These are phyloP conservation scores for Mimas tiliae DNA, from an alignment of 2,888 invertebrate genomes.

Conservation along the genomic window DNA sequence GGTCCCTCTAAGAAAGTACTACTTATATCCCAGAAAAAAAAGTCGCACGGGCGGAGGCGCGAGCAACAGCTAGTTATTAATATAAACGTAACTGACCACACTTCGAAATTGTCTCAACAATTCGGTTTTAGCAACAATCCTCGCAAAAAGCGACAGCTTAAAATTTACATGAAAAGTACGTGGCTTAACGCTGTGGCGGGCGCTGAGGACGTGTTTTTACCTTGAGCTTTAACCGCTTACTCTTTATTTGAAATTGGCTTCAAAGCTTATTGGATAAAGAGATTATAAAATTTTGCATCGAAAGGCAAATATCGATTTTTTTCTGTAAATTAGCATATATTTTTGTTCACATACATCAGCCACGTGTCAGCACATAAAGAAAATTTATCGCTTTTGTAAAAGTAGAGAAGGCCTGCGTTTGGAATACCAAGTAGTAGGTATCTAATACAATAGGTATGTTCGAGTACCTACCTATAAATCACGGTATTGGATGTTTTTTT, in stretches of 20 bases:
- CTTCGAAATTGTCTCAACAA: conserved; percentile 57
- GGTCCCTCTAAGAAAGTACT: too few species aligned
- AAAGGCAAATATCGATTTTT: conserved; percentile 47
- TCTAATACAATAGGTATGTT: too few species aligned
- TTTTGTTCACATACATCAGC: neutral
- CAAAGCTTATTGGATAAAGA: conserved; percentile 63
- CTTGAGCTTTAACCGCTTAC: conserved; percentile 64
- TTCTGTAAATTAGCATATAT: conserved; percentile 31
- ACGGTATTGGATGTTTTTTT: too few species aligned
- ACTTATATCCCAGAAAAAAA: too few species aligned
- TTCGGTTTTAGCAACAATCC: conserved; percentile 58
- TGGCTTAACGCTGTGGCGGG: conserved; percentile 54
- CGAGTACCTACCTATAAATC: too few species aligned
- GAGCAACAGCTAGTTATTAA: too few species aligned
- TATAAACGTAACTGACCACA: conserved; percentile 44
- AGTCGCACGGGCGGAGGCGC: too few species aligned
- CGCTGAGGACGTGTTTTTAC: conserved; percentile 60
- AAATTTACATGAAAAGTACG: conserved; percentile 70
- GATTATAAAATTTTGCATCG: conserved; percentile 59
- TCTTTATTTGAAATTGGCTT: conserved; percentile 68
- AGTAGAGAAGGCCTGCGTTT: too few species aligned
- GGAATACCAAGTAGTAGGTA: too few species aligned
- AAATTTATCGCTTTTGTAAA: conserved; percentile 20
- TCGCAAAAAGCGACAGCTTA: conserved; percentile 63
- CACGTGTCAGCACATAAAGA: neutral